A percentile compares a stretch with the other conserved stretches of the same genome.
These are phyloP conservation scores for Steromphala cineraria DNA, from an alignment of 2,888 invertebrate genomes.

Conservation along the genomic window DNA sequence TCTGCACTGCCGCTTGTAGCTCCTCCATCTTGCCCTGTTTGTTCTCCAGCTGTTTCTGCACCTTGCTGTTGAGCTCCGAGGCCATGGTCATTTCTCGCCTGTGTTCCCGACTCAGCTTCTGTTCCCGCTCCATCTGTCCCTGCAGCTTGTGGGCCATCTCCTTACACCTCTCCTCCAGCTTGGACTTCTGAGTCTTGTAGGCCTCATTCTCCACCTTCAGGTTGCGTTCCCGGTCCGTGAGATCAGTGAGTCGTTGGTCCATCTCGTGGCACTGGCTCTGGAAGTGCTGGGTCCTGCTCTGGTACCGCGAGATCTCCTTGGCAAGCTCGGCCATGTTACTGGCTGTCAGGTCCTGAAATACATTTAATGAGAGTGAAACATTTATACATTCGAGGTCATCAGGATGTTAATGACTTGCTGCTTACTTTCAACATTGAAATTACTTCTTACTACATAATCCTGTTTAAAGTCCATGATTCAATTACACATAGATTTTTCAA, in stretches of 20 bases:
- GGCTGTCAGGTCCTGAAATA: slow-evolving; percentile 21
- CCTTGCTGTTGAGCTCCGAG: slow-evolving; percentile 39
- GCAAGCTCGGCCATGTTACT: slow-evolving; percentile 22
- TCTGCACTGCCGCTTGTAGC: background rate
- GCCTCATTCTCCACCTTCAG: slow-evolving; percentile 25
- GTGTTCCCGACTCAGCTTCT: slow-evolving; percentile 39
- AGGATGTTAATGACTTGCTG: too few species aligned
- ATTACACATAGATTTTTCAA: too few species aligned
- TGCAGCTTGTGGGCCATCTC: slow-evolving; percentile 37
- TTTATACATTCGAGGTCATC: too few species aligned
- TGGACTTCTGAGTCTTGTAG: background rate
- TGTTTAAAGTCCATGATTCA: too few species aligned
- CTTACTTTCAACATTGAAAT: too few species aligned
- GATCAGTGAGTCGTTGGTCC: slow-evolving; percentile 9
- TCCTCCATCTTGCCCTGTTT: slow-evolving; percentile 37
- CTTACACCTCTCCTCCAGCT: slow-evolving; percentile 34
- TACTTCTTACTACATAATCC: too few species aligned
- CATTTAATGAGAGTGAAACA: too few species aligned
- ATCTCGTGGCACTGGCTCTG: slow-evolving; percentile 24
- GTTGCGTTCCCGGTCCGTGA: slow-evolving; percentile 22
- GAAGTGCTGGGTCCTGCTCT: slow-evolving; percentile 8
- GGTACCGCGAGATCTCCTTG: slow-evolving; percentile 22
- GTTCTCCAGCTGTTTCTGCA: slow-evolving; percentile 38
- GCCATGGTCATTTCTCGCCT: slow-evolving; percentile 32
- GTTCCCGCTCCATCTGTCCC: slow-evolving; percentile 40